phyloP scores from a whole-genome alignment of 2,888 invertebrate species.

The Epistrophella euchroma region DNA sequence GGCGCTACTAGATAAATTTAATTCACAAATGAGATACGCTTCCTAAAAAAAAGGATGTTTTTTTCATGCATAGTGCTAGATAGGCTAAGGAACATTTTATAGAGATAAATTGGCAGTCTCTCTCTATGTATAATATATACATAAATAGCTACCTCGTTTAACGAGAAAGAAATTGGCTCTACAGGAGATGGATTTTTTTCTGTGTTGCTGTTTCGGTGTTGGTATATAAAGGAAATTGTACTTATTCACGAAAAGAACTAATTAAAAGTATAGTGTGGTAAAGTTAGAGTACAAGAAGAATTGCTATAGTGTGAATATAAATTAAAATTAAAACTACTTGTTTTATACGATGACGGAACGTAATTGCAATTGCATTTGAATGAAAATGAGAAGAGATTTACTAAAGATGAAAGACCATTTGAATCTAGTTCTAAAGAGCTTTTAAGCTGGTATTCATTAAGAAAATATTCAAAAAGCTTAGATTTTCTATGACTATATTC shows the following conservation, averaged over 20 bases:
- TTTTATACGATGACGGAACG: neutral
- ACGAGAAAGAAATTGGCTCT: slow-evolving; percentile 11
- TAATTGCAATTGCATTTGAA: slow-evolving; percentile 32
- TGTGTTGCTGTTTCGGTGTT: neutral
- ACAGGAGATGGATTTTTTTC: slow-evolving; percentile 7
- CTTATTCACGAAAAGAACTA: slow-evolving; percentile 53
- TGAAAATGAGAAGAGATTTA: neutral
- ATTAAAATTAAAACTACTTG: slow-evolving; percentile 32
- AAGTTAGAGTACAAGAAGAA: neutral
- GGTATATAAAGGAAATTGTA: slow-evolving; percentile 42
- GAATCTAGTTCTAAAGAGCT: neutral
- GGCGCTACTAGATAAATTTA: slow-evolving; percentile 47
- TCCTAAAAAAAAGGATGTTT: slow-evolving; percentile 22
- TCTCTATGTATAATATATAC: no score
- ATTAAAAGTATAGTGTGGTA: slow-evolving; percentile 41
- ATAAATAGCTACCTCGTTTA: neutral
- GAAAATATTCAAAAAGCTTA: neutral
- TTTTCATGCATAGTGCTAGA: slow-evolving; percentile 17
- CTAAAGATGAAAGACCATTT: neutral
- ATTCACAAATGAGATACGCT: slow-evolving; percentile 67
- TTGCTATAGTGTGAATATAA: slow-evolving; percentile 21
- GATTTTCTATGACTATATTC: no score
- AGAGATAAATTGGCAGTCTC: slow-evolving; percentile 66
- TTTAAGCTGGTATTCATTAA: no score
- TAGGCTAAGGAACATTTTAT: slow-evolving; percentile 70